phyloP scores from a whole-genome alignment of 1,140 invertebrate species.

The Sogatella furcifera region DNA sequence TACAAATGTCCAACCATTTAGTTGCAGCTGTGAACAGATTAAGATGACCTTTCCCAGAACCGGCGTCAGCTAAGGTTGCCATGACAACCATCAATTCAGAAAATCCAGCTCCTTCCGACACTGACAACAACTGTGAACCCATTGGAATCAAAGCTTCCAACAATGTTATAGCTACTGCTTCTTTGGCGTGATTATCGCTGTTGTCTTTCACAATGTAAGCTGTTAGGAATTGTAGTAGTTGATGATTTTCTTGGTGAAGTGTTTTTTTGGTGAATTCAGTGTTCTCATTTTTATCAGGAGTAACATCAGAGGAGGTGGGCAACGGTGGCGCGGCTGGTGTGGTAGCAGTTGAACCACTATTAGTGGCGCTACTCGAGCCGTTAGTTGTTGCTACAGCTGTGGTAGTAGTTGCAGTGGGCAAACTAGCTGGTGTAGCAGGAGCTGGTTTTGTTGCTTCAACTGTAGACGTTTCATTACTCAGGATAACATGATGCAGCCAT shows the following conservation, averaged over 20 bases:
- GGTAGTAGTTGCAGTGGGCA: constrained; percentile 22
- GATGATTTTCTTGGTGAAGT: constrained; percentile 52
- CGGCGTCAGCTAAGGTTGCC: constrained; percentile 74
- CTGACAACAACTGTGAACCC: constrained; percentile 52
- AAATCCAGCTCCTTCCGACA: constrained; percentile 61
- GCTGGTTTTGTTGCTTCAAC: constrained; percentile 30
- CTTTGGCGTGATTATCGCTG: constrained; percentile 30
- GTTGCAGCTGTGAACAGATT: constrained; percentile 68
- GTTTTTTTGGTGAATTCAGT: constrained; percentile 2
- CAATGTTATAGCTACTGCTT: constrained; percentile 56
- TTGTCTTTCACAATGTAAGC: constrained; percentile 65
- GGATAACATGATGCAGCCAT: constrained; percentile 57
- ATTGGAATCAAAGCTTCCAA: constrained; percentile 66
- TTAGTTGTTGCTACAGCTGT: background rate
- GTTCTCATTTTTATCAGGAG: background rate
- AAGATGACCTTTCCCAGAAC: constrained; percentile 61
- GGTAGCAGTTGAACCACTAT: background rate
- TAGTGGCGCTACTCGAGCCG: background rate
- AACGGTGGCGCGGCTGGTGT: background rate
- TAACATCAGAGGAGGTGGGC: too few relatives aligned
- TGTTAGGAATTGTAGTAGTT: constrained; percentile 58
- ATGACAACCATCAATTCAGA: constrained; percentile 71
- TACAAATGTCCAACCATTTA: constrained; percentile 62
- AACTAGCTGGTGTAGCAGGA: constrained; percentile 17
- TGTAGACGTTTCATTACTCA: constrained; percentile 38